Conservation (phyloP, 2,888 invertebrate species). For the Folsomia manolachei region DNA sequence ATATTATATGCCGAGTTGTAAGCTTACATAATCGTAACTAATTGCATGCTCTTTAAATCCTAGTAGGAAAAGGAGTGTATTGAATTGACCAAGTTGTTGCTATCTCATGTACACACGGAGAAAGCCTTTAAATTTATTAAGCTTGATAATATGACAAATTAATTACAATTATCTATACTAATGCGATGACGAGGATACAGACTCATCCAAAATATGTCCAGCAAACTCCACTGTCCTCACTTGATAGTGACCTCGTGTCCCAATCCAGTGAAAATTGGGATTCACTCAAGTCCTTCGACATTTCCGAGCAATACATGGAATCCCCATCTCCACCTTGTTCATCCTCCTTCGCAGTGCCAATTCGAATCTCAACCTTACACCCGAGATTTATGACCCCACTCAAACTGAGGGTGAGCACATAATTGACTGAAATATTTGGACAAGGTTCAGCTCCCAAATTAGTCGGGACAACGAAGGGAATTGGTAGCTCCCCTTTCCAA, state of each 20-base stretch:
- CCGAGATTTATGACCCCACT: not conserved
- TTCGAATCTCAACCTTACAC: not conserved
- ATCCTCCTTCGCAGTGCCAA: not conserved
- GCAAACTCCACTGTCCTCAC: not conserved
- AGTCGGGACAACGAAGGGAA: not conserved
- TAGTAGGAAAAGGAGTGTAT: too few relatives aligned
- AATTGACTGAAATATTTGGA: not conserved
- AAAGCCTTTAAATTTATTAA: too few relatives aligned
- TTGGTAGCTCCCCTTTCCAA: not conserved
- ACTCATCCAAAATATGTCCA: too few relatives aligned
- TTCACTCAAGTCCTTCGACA: not conserved
- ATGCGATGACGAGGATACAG: too few relatives aligned
- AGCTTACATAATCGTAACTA: too few relatives aligned
- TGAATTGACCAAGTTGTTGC: too few relatives aligned
- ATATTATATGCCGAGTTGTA: too few relatives aligned
- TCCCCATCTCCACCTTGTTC: not conserved
- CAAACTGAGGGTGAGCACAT: not conserved
- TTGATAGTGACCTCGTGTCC: not conserved
- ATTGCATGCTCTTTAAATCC: too few relatives aligned
- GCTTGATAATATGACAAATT: too few relatives aligned
- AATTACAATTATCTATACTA: too few relatives aligned
- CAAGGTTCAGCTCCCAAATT: not conserved
- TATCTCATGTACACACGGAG: too few relatives aligned
- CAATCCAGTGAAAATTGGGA: not conserved
- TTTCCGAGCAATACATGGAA: not conserved